These are phyloP conservation scores for Diglossa cyanea DNA, from an alignment of 2,797 vertebrate genomes.

Conservation along the genomic window DNA sequence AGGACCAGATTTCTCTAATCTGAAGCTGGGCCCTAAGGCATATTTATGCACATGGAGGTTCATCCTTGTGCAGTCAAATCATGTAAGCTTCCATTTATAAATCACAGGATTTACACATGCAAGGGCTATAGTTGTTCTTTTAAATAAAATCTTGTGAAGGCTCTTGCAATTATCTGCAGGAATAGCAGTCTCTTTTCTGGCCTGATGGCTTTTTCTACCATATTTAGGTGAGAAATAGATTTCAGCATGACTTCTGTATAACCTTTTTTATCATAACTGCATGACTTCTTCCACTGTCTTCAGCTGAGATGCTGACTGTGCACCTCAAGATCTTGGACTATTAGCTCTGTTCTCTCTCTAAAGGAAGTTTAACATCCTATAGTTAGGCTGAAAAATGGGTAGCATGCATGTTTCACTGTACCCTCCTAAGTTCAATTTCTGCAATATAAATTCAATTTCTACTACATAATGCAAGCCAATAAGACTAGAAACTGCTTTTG, in stretches of 20 bases:
- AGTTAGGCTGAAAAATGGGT: not conserved
- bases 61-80: not conserved
- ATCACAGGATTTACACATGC: not conserved
- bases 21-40: not conserved
- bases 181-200: not conserved
- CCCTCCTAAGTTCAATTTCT: constrained; percentile 6
- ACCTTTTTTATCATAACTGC: not conserved
- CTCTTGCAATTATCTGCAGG: not conserved
- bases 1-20: not conserved
- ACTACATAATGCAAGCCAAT: constrained; percentile 17
- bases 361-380: not conserved
- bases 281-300: not conserved
- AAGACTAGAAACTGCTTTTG: constrained; percentile 3
- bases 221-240: not conserved
- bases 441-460: constrained; percentile 11
- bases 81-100: not conserved
- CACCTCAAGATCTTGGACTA: not conserved
- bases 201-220: not conserved
- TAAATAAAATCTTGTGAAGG: not conserved
- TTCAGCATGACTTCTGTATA: not conserved
- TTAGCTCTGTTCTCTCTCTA: not conserved
- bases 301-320: not conserved
- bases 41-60: not conserved
- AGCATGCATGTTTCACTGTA: not conserved
- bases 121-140: not conserved